Conservation (phyloP, 2,888 invertebrate species). For the Unio delphinus region DNA sequence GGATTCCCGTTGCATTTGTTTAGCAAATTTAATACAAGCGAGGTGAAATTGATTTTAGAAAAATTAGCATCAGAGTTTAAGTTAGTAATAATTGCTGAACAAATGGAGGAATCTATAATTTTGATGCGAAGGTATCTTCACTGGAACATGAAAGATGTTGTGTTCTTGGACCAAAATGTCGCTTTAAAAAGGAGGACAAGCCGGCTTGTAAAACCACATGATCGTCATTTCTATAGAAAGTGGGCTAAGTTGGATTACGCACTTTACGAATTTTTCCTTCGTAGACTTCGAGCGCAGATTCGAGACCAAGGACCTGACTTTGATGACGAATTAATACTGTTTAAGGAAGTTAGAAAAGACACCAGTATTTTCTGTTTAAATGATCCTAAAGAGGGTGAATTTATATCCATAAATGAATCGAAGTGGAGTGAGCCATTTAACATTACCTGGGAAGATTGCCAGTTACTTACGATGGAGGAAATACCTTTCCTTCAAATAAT, state of each 20-base stretch:
- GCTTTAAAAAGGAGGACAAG: conserved; percentile 19
- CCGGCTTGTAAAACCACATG: conserved; percentile 24
- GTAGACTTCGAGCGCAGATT: conserved; percentile 28
- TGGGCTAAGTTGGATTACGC: conserved; percentile 35
- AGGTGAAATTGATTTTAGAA: conserved; percentile 19
- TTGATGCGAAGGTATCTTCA: conserved; percentile 29
- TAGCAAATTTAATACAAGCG: conserved; percentile 10
- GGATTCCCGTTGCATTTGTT: conserved; percentile 30
- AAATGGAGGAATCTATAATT: conserved; percentile 38
- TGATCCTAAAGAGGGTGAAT: conserved; percentile 8
- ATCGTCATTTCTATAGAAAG: conserved; percentile 28
- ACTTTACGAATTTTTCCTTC: conserved; percentile 31
- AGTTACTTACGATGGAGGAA: conserved; percentile 22
- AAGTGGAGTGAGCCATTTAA: conserved; percentile 32
- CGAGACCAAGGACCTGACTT: conserved; percentile 31
- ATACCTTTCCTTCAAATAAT: conserved; percentile 30
- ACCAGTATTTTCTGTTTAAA: conserved; percentile 26
- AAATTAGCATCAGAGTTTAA: conserved; percentile 24
- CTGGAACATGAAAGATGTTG: conserved; percentile 38
- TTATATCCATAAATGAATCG: conserved; percentile 17
- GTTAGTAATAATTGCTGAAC: conserved; percentile 36
- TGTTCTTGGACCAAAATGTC: conserved; percentile 34
- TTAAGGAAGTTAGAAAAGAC: conserved; percentile 29
- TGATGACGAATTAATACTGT: conserved; percentile 36
- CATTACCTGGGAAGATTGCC: conserved; percentile 23